Base-by-base conservation (phyloP, 2,113 vertebrate genomes). In the Gobiocypris rarus region DNA sequence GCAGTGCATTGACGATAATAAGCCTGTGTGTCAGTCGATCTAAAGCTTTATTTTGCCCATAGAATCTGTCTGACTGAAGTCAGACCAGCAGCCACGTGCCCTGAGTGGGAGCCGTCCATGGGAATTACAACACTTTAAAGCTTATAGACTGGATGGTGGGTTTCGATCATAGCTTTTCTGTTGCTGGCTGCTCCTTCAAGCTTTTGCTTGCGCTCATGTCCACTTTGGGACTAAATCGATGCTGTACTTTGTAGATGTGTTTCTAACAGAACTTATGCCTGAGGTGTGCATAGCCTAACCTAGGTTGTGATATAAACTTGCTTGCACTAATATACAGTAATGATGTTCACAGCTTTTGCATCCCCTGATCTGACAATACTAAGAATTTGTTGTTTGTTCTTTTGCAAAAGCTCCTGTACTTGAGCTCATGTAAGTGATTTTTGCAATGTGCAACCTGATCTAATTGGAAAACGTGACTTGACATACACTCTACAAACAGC, bases 21-120 rank as follows among this genome's bases (percentile, higher is more conserved):
- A 70, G 19, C 45, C 75, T 63, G 15, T 65, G 41, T 84, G 69
- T 79, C 65, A 58, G 59, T 85, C 28, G 28, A 26, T 82, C 80
- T 82, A 85, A 89, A 86, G 77, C 81, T 89, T 34, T 90, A 84
- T 85, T 90, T 80, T 90, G 85, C 89, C 91, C 92, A 90, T 94
- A 95, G 94, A 95, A 94, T 95, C 92, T 93, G 94, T 89, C 91
- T 95, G 94, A 93, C 92, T 87, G 94, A 95, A 90, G 92, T 95
- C 90, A 94, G 94, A 89, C 94, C 94, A 69, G 92, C 93, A 22
- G 94, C 94, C 87, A 92, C 94, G 87, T 95, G 94, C 89, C 94
- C 94, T 87, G 94, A 95, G 89, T 95, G 94, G 94, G 94, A 95
- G 91, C 94, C 92, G 5, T 93, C 94, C 90, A 94, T 95, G 93